Conservation (phyloP, 2,888 invertebrate genomes). For the Amphimallon solstitiale region DNA sequence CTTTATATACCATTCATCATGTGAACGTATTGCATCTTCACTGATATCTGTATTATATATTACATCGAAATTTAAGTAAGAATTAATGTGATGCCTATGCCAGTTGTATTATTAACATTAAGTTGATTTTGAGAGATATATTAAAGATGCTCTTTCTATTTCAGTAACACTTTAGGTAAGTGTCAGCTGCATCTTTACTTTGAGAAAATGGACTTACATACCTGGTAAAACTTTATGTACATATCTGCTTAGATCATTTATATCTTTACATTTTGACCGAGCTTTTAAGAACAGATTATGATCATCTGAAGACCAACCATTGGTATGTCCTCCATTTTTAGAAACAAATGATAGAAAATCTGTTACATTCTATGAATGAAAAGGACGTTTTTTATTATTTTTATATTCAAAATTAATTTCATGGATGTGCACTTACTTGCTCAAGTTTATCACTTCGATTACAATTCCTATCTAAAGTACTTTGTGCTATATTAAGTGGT, state of each 20-base stretch:
- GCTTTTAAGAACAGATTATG: conserved; percentile 67
- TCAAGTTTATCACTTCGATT: conserved; percentile 42
- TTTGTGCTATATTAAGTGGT: conserved; percentile 39
- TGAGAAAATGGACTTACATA: conserved; percentile 42
- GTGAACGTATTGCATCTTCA: conserved; percentile 60
- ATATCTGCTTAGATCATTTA: conserved; percentile 49
- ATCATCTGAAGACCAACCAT: conserved; percentile 69
- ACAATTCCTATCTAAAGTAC: conserved; percentile 33
- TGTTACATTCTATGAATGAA: conserved; percentile 65
- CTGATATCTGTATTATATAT: conserved; percentile 52
- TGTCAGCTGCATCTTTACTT: no score
- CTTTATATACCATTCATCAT: conserved; percentile 65
- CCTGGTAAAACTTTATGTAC: conserved; percentile 56
- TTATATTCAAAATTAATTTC: no score
- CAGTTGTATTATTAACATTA: no score
- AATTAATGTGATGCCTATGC: no score
- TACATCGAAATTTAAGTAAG: not conserved
- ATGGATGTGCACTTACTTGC: no score
- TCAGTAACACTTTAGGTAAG: no score
- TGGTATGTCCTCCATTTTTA: conserved; percentile 65
- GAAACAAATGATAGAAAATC: conserved; percentile 67
- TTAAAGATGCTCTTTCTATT: no score
- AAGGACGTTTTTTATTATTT: conserved; percentile 13
- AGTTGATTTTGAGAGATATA: no score
- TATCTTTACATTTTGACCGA: conserved; percentile 53